Evolutionary conservation across 2,797 vertebrate genomes (phyloP).

Genomic region (Microtus californicus): DNA sequence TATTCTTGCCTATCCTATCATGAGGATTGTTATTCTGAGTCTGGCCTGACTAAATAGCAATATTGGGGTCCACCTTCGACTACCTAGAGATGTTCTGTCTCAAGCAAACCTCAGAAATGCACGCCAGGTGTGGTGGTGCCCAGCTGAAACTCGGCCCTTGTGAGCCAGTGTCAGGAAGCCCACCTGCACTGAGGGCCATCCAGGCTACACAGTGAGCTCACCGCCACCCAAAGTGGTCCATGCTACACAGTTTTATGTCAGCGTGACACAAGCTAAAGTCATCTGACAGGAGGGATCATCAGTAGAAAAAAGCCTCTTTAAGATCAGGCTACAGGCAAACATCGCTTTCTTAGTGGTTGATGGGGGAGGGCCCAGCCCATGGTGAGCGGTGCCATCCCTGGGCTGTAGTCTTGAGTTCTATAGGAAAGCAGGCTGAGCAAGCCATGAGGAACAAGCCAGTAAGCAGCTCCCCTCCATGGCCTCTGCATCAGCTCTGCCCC

Average conservation of each 20-base stretch:
- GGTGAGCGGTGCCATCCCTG: neutral
- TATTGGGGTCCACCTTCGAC: neutral
- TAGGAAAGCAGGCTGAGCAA: neutral
- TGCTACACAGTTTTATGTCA: neutral
- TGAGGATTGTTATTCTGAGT: neutral
- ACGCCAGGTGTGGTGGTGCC: too few species aligned
- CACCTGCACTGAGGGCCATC: neutral
- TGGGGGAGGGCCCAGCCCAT: neutral
- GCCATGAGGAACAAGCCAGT: neutral
- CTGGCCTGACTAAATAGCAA: neutral
- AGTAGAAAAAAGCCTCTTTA: too few species aligned
- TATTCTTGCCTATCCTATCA: too few species aligned
- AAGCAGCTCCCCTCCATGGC: neutral
- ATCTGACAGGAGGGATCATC: neutral
- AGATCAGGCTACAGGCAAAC: too few species aligned
- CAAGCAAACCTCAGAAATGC: neutral
- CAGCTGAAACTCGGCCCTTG: neutral
- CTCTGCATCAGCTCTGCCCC: too few species aligned
- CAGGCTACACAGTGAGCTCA: neutral
- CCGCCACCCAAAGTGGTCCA: neutral
- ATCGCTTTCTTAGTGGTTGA: neutral
- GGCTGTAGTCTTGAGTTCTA: neutral
- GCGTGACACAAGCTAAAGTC: neutral
- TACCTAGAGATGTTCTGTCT: neutral
- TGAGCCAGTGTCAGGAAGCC: neutral